Evolutionary conservation across 1,140 invertebrate genomes (phyloP).

Genomic region (Eupristina koningsbergeri): DNA sequence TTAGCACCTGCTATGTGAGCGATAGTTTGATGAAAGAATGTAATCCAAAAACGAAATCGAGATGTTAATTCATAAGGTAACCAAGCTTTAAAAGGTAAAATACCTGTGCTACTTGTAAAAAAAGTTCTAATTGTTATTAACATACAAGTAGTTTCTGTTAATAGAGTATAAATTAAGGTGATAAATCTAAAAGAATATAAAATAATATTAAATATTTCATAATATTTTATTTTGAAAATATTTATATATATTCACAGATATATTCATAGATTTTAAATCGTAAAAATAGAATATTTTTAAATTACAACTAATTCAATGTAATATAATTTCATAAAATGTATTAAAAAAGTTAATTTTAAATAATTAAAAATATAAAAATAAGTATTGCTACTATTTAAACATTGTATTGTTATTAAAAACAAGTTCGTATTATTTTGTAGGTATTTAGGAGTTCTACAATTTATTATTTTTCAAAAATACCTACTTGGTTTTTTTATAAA

Average conservation of each 20-base stretch:
- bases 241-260: too few species aligned
- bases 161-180: constrained; percentile 49
- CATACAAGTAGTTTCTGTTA: constrained; percentile 56
- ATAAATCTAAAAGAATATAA: constrained; percentile 44
- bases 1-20: constrained; percentile 55
- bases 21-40: constrained; percentile 58
- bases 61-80: constrained; percentile 54
- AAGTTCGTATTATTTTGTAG: too few species aligned
- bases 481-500: constrained; percentile 26
- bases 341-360: too few species aligned
- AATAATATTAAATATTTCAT: background rate
- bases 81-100: constrained; percentile 57
- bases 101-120: constrained; percentile 49
- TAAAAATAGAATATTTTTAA: too few species aligned
- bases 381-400: too few species aligned
- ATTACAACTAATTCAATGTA: too few species aligned
- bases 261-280: too few species aligned
- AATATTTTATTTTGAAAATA: background rate
- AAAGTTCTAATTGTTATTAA: constrained; percentile 55
- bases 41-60: constrained; percentile 51
- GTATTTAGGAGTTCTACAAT: too few species aligned
- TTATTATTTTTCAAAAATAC: too few species aligned
- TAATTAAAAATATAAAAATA: too few species aligned
- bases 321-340: too few species aligned
- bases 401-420: too few species aligned